Evolutionary conservation across 1,140 invertebrate genomes (phyloP).

Genomic region (Halictus rubicundus): DNA sequence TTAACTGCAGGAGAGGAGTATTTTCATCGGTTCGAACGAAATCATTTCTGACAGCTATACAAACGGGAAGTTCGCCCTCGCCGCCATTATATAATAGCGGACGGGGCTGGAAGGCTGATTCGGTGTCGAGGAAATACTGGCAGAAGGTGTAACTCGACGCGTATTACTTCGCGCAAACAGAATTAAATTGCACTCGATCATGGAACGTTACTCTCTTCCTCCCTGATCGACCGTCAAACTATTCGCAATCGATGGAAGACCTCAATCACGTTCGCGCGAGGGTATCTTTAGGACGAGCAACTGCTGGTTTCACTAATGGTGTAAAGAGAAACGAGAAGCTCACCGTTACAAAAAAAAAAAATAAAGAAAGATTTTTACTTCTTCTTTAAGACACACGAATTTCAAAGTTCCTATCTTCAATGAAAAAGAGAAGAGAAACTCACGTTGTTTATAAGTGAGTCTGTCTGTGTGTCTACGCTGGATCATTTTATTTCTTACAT

Average conservation of each 20-base stretch:
- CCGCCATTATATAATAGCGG: constrained; percentile 24
- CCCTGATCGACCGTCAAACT: constrained; percentile 33
- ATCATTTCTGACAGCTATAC: not conserved
- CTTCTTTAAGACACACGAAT: too few species aligned
- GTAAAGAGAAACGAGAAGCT: not conserved
- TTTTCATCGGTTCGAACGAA: not conserved
- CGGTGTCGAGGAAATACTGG: not conserved
- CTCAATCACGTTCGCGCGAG: constrained; percentile 18
- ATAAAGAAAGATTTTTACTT: too few species aligned
- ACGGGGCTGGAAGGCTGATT: not conserved
- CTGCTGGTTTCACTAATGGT: not conserved
- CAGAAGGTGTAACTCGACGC: constrained; percentile 32
- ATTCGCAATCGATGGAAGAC: constrained; percentile 6
- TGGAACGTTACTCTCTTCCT: constrained; percentile 28
- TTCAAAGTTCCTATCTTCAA: too few species aligned
- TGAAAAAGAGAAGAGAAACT: too few species aligned
- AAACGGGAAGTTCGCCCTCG: not conserved
- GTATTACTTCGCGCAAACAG: constrained; percentile 40
- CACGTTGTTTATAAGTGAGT: too few species aligned
- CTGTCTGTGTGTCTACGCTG: too few species aligned
- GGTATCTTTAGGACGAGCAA: not conserved
- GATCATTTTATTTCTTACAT: too few species aligned
- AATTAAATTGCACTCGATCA: constrained; percentile 46
- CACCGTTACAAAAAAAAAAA: too few species aligned
- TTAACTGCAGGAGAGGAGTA: not conserved